Conservation (phyloP, 1,140 invertebrate species). For the Drosophila mayri region DNA sequence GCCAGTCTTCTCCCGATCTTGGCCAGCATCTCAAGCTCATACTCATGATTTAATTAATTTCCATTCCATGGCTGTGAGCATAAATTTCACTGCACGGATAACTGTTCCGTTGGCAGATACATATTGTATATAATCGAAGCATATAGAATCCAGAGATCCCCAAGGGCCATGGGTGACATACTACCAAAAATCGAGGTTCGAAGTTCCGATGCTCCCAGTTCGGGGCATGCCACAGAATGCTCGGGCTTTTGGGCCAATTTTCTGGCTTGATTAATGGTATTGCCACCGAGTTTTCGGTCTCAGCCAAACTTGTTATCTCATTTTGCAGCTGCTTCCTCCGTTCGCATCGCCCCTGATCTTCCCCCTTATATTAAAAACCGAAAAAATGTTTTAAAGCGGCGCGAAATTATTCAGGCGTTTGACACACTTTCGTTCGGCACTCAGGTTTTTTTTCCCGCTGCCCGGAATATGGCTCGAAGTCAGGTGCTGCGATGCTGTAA, state of each 20-base stretch:
- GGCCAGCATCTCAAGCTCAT: slow-evolving; percentile 59
- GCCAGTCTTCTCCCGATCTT: slow-evolving; percentile 24
- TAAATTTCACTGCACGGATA: slow-evolving; percentile 73
- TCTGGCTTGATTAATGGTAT: slow-evolving; percentile 54
- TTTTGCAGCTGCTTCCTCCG: slow-evolving; percentile 49
- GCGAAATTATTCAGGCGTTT: slow-evolving; percentile 78
- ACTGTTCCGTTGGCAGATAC: slow-evolving; percentile 54
- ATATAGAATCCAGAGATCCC: slow-evolving; percentile 9
- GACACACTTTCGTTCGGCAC: slow-evolving; percentile 74
- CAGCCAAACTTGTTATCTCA: slow-evolving; percentile 72
- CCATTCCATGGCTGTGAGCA: slow-evolving; percentile 49
- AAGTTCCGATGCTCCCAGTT: background rate
- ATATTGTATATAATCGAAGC: background rate
- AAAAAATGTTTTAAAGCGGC: slow-evolving; percentile 58
- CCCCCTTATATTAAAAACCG: slow-evolving; percentile 36
- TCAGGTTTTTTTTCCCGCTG: slow-evolving; percentile 11
- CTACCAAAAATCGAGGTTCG: slow-evolving; percentile 5
- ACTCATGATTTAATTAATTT: slow-evolving; percentile 81
- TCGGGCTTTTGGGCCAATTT: slow-evolving; percentile 48
- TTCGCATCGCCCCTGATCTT: slow-evolving; percentile 10
- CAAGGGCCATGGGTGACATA: slow-evolving; percentile 57
- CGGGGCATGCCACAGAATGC: slow-evolving; percentile 37
- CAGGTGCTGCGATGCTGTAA: slow-evolving; percentile 71
- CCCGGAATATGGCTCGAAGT: slow-evolving; percentile 1
- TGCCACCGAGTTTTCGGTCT: slow-evolving; percentile 20